phyloP scores from a whole-genome alignment of 2,113 vertebrate species.

The Ceuthmochares aereus region DNA sequence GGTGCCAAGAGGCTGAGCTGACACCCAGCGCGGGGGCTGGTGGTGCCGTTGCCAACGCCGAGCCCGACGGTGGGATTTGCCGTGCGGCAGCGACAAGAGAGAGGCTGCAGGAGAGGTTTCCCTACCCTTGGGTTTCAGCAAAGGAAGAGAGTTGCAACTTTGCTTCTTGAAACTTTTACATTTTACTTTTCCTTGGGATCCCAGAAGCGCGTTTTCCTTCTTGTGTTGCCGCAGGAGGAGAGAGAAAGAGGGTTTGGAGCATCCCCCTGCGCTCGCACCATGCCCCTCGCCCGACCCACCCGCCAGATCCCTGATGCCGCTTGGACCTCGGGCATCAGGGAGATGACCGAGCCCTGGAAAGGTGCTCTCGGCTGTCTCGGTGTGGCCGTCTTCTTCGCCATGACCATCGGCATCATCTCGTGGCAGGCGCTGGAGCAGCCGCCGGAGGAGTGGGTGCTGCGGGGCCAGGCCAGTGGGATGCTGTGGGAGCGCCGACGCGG shows the following conservation, averaged over 20 bases:
- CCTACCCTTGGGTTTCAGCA: accelerated
- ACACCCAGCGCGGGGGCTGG: background rate
- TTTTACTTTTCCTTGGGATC: background rate
- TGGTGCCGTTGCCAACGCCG: accelerated
- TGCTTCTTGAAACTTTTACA: background rate
- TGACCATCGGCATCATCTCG: constrained; percentile 94
- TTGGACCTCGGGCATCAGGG: constrained; percentile 81
- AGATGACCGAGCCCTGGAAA: constrained; percentile 95
- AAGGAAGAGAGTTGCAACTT: no score
- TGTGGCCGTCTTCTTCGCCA: constrained; percentile 89
- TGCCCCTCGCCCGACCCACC: background rate
- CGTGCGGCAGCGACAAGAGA: accelerated
- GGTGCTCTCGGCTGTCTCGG: constrained; percentile 89
- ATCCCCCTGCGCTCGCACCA: background rate
- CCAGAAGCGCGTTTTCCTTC: background rate
- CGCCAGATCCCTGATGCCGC: background rate
- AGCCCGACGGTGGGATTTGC: background rate
- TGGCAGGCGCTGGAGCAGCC: constrained; percentile 94
- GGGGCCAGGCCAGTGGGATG: constrained; percentile 82
- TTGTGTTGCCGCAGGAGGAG: background rate
- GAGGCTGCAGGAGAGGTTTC: background rate
- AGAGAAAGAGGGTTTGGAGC: background rate
- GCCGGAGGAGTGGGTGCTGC: constrained; percentile 91
- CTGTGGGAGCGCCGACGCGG: constrained; percentile 88
- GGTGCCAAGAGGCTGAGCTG: background rate